phyloP scores from a whole-genome alignment of 2,888 invertebrate genomes.

The Idaea straminata region DNA sequence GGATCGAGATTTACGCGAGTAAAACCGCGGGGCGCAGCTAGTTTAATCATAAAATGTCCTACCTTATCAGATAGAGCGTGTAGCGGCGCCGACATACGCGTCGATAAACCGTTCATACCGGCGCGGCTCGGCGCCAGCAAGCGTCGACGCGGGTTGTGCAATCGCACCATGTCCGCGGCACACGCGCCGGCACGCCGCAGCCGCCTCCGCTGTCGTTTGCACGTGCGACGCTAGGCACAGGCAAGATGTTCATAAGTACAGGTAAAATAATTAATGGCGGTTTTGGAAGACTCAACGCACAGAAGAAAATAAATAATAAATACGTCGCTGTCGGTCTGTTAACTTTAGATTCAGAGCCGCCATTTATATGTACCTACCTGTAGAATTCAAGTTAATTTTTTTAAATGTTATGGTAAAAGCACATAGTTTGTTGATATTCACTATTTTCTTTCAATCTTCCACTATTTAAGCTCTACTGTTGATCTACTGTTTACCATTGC shows the following conservation, averaged over 20 bases:
- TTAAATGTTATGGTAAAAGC: too few relatives aligned
- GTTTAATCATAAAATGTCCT: too few relatives aligned
- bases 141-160: conserved; percentile 10
- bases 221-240: conserved; percentile 59
- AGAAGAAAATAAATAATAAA: neutral
- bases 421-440: too few relatives aligned
- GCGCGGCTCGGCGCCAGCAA: conserved; percentile 51
- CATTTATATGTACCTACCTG: too few relatives aligned
- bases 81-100: conserved; percentile 84
- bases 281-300: conserved; percentile 10
- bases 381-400: too few relatives aligned
- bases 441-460: too few relatives aligned
- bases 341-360: too few relatives aligned
- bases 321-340: too few relatives aligned
- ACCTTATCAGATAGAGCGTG: conserved; percentile 77
- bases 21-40: too few relatives aligned
- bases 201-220: conserved; percentile 48
- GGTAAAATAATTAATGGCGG: neutral
- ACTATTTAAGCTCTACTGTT: too few relatives aligned
- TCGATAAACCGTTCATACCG: conserved; percentile 76
- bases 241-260: conserved; percentile 25
- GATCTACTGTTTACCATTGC: too few relatives aligned
- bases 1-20: too few relatives aligned
- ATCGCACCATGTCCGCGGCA: conserved; percentile 34
- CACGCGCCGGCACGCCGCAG: conserved; percentile 60